Conservation (phyloP, 2,797 vertebrate genomes). For the Cyprinella venusta region DNA sequence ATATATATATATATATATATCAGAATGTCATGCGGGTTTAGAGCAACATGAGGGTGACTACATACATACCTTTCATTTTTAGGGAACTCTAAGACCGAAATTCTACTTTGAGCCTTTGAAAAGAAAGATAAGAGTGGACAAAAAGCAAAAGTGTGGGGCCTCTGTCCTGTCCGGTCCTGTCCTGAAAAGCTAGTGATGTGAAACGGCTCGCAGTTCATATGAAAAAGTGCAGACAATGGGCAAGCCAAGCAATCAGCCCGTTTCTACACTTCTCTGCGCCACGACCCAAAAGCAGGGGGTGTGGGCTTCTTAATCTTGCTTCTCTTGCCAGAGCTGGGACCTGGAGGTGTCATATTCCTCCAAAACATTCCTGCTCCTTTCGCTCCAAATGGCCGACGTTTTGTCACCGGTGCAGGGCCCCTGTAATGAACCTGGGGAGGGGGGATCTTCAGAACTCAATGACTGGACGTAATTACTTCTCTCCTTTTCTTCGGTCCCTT, state of each 20-base stretch:
- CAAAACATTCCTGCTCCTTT: conserved; percentile 79
- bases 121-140: background rate
- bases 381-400: conserved; percentile 80
- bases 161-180: conserved; percentile 51
- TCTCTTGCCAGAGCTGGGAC: conserved; percentile 51
- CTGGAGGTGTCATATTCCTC: conserved; percentile 70
- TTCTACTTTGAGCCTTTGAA: background rate
- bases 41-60: background rate
- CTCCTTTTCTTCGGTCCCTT: conserved; percentile 75
- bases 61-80: background rate
- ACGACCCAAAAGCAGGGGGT: conserved; percentile 36
- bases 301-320: conserved; percentile 57
- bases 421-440: conserved; percentile 83
- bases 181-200: conserved; percentile 60
- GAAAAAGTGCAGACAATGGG: conserved; percentile 59
- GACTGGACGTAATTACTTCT: conserved; percentile 93
- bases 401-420: conserved; percentile 69
- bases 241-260: conserved; percentile 55
- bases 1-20: too few species aligned
- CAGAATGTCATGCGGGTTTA: background rate
- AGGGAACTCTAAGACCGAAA: background rate
- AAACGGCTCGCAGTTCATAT: conserved; percentile 54
- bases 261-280: conserved; percentile 33
- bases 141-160: conserved; percentile 37
- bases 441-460: conserved; percentile 72